Base-by-base conservation (phyloP, 2,888 invertebrate species). In the Patella caerulea region DNA sequence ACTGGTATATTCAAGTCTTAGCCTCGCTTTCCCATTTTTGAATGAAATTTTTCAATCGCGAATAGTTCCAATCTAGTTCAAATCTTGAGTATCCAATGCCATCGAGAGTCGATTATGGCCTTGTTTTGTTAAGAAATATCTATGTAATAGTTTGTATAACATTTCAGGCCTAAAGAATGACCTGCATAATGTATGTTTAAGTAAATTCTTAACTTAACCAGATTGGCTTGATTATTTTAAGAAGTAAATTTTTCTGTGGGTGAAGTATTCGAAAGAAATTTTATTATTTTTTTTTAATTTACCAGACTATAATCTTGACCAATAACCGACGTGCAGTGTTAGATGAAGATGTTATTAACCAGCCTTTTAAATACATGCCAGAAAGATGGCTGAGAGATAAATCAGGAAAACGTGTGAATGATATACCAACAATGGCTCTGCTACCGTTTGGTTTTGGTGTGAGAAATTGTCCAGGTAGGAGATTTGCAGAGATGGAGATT, bases 401-500 rank as follows among this genome's bases (percentile, higher is more conserved):
- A 14, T 75, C 75, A 24, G 24, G 71, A 14, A 70, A 77, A 24
- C 76, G 54, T 29, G 56, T 56, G 55, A 73, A 73, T 19, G 56
- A 73, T 17, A 73, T 73, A 15, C 73, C 73, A 15, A 56, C 79
- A 12, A 84, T 83, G 74, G 79, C 82, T 15, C 78, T 84, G 76
- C 75, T 86, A n/a, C 86, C 86, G 0, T 86, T 86, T 75, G 85
- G 86, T n/a, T 80, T 83, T 56, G 86, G 86, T 9, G 72, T 83
- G 3, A 71, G 86, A n/a, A 86, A 84, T 82, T 86, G 86, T 83
- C 91, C 92, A 2, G 92, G 92, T 4, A 83, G 90, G 76, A 84
- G 90, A 55, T 83, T 92, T 75, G 92, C 92, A 0, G 91, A 91
- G 81, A 91, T 90, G 80, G 91, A 97, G 93, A 96, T 97, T 91